Evolutionary conservation across 2,888 invertebrate species (phyloP), one percentile per base, ranked within the genome.

Genomic region (Slavum lentiscoides): DNA sequence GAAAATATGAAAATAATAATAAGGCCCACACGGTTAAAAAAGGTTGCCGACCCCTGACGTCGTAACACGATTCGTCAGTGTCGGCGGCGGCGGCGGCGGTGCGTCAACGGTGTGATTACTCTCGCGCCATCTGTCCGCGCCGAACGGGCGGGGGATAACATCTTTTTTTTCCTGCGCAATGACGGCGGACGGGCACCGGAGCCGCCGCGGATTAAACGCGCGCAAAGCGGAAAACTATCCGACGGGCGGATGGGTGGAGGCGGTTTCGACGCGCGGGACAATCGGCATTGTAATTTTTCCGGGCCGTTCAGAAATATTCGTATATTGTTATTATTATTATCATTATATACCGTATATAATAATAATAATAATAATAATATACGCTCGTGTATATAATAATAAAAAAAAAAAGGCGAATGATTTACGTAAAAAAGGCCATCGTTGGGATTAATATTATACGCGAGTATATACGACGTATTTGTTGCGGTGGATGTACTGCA

Each of bases 351-450:
- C 30, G 30, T 30, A 30, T 30, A 30, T 30, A 30, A 30, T 30
- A 30, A 30, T 30, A 30, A 30, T 30, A 30, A 30, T 30, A 30
- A 30, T 30, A 30, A 30, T 30, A 30, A 30, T 30, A 30, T 30
- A 30, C 39, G 9, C 4, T 13, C n/a, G n/a, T 13, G 43, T 15
- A 17, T 23, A 4, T 1, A 55, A 30, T 30, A 30, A 30, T 30
- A 30, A 30, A 2, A 30, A 30, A 30, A 67, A 75, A 75, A 75
- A 75, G 58, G 43, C 67, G 75, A 19, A 75, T 75, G 75, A 75
- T 75, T 75, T 75, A 75, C 75, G 75, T 67, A 67, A 75, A 75
- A 75, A 75, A 75, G 75, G 75, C 67, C 67, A 59, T 75, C 67
- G 75, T 43, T 43, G 67, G 67, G 75, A 67, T 67, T 67, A 72